Conservation (phyloP, 2,888 invertebrate species). For the Dascillus cervinus region DNA sequence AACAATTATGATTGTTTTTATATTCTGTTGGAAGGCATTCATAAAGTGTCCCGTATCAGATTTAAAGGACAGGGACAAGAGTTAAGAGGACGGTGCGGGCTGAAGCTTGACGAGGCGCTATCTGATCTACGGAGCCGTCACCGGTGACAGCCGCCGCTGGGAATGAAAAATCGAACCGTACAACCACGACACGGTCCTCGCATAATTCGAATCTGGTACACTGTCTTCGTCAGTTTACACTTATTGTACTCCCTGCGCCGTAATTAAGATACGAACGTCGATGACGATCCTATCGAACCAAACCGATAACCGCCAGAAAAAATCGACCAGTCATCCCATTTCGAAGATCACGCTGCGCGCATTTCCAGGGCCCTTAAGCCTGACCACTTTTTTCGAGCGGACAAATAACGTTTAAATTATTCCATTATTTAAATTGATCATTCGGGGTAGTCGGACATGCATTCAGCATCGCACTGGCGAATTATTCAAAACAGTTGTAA, state of each 20-base stretch:
- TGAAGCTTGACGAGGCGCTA: slow-evolving; percentile 30
- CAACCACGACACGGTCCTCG: too few species aligned
- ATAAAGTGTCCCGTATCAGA: slow-evolving; percentile 24
- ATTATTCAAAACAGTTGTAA: slow-evolving; percentile 37
- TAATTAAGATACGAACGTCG: too few species aligned
- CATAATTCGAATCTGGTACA: too few species aligned
- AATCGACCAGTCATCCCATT: too few species aligned
- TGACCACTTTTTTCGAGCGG: too few species aligned
- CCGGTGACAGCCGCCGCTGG: slow-evolving; percentile 35
- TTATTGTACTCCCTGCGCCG: too few species aligned
- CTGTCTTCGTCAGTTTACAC: too few species aligned
- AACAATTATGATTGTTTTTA: slow-evolving; percentile 25
- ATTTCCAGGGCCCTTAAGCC: too few species aligned
- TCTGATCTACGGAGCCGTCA: slow-evolving; percentile 34
- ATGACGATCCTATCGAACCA: too few species aligned
- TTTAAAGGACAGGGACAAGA: slow-evolving; percentile 17
- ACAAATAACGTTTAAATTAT: slow-evolving; percentile 13
- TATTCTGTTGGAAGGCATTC: slow-evolving; percentile 23
- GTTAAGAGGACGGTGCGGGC: slow-evolving; percentile 16
- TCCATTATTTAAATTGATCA: slow-evolving; percentile 38
- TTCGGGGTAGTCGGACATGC: slow-evolving; percentile 23
- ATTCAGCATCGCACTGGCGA: slow-evolving; percentile 21
- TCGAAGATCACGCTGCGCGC: too few species aligned
- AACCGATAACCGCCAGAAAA: too few species aligned
- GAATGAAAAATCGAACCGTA: slow-evolving; percentile 35